A percentile compares a stretch with the other conserved stretches of the same genome.
phyloP scores from a whole-genome alignment of 2,113 vertebrate species.

The Pedionomus torquatus region DNA sequence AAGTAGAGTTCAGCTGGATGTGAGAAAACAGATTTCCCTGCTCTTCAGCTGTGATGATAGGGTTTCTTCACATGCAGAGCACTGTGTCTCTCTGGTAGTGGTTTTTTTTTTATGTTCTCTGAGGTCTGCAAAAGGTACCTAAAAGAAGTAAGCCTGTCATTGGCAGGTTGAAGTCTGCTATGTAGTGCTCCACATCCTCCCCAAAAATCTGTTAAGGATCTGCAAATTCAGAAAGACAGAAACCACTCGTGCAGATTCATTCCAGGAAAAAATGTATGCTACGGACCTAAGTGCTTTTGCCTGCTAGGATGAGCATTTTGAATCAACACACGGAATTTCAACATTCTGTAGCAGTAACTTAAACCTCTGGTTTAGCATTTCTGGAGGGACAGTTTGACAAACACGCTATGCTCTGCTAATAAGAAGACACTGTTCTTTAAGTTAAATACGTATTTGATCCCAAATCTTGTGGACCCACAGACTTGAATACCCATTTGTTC shows the following conservation, averaged over 20 bases:
- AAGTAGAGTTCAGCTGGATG: neutral
- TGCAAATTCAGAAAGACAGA: conserved; percentile 3
- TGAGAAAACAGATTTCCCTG: neutral
- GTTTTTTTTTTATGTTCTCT: neutral
- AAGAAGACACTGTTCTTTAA: conserved; percentile 13
- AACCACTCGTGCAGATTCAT: neutral
- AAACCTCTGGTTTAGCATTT: conserved; percentile 55
- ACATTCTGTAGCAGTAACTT: conserved; percentile 21
- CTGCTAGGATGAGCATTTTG: conserved; percentile 43
- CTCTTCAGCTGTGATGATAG: neutral
- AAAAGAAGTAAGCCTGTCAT: neutral
- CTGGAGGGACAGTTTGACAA: conserved; percentile 48
- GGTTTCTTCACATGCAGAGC: neutral
- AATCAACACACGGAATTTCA: conserved; percentile 37
- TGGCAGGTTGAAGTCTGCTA: neutral
- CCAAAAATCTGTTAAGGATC: neutral
- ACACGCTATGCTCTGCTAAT: neutral
- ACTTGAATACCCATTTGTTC: neutral
- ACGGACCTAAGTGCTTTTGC: conserved; percentile 1
- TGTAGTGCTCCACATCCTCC: neutral
- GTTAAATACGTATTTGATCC: neutral
- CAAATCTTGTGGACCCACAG: neutral
- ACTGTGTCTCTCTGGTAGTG: neutral
- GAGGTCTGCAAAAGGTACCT: neutral
- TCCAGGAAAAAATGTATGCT: conserved; percentile 27